phyloP scores from a whole-genome alignment of 2,888 invertebrate genomes.

The Trypoxylon attenuatum region DNA sequence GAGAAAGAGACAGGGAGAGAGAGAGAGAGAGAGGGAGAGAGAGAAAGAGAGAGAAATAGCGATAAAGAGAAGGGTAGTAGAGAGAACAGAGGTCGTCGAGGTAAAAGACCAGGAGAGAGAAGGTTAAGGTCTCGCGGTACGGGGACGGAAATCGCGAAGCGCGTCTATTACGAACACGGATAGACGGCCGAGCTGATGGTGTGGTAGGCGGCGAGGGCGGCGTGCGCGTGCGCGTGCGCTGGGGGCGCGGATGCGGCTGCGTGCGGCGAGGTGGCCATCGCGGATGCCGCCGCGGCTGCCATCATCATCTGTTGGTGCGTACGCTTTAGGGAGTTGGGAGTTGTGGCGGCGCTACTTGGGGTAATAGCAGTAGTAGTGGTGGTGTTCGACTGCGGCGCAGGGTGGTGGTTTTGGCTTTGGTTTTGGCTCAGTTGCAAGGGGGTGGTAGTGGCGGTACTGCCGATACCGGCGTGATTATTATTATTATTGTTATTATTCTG shows the following conservation, averaged over 20 bases:
- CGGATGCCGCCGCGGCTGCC: conserved; percentile 74
- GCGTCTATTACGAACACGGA: conserved; percentile 86
- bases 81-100: conserved; percentile 18
- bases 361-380: conserved; percentile 69
- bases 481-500: conserved; percentile 56
- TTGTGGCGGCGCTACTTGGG: conserved; percentile 75
- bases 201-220: conserved; percentile 81
- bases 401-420: conserved; percentile 72
- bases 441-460: conserved; percentile 68
- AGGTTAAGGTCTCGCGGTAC: conserved; percentile 52
- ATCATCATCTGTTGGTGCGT: conserved; percentile 75
- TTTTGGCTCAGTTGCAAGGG: conserved; percentile 72
- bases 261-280: conserved; percentile 79
- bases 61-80: conserved; percentile 3
- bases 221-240: conserved; percentile 80
- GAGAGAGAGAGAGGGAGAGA: conserved; percentile 32
- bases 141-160: conserved; percentile 56
- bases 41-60: conserved; percentile 13
- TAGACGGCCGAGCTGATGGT: conserved; percentile 86
- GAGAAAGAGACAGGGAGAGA: conserved; percentile 18
- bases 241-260: conserved; percentile 79
- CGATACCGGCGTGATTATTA: conserved; percentile 66
- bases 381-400: conserved; percentile 65
- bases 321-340: conserved; percentile 75
- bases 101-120: conserved; percentile 24